Conservation (phyloP, 2,797 vertebrate genomes). For the Stomatorhinus walkeri region DNA sequence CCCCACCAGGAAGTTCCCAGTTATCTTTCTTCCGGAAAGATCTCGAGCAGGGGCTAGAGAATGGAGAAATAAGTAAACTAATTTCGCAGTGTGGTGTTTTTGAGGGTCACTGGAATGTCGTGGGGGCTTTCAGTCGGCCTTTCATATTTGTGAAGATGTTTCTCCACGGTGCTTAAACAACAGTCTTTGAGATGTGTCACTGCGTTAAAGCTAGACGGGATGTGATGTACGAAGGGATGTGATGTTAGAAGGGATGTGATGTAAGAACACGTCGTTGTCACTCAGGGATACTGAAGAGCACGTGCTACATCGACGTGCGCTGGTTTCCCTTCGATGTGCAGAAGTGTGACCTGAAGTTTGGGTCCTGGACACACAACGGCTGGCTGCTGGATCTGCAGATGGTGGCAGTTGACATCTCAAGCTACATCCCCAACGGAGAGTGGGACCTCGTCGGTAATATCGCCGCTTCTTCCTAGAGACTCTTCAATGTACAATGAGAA, state of each 20-base stretch:
- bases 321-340: constrained; percentile 92
- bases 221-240: background rate
- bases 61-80: background rate
- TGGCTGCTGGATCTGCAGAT: constrained; percentile 85
- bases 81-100: background rate
- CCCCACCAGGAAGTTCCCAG: background rate
- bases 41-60: background rate
- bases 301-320: constrained; percentile 85
- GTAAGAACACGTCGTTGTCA: background rate
- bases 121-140: background rate
- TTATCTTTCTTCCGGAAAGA: background rate
- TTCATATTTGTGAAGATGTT: background rate
- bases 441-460: constrained; percentile 83
- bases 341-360: constrained; percentile 85
- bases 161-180: background rate
- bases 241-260: background rate
- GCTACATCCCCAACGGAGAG: constrained; percentile 84
- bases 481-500: background rate
- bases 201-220: background rate
- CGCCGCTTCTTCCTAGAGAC: background rate
- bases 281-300: constrained; percentile 72
- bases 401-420: constrained; percentile 80
- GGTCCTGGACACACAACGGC: constrained; percentile 86
- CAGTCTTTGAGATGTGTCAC: background rate
- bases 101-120: background rate